Evolutionary conservation across 37 sponge, comb jelly and placozoan species (phyloP).

Genomic region (Diacarnus erythraeanus): DNA sequence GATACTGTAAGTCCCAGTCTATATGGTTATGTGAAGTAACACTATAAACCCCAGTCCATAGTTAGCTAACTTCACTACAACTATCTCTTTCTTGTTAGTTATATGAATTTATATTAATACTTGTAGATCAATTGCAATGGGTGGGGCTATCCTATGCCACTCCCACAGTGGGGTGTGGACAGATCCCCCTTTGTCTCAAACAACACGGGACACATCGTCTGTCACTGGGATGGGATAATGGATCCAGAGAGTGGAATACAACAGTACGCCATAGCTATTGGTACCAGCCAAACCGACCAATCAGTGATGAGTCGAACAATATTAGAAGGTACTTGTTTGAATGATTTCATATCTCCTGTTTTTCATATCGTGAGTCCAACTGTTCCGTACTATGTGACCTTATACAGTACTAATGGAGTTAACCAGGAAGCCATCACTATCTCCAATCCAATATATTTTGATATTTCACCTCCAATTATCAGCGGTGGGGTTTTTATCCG

Average conservation of each 20-base stretch:
- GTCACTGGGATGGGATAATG: constrained; percentile 44
- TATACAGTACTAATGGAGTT: constrained; percentile 53
- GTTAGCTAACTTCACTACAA: no score
- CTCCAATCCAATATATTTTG: constrained; percentile 23
- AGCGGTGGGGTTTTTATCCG: constrained; percentile 29
- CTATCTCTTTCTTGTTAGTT: no score
- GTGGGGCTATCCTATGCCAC: constrained; percentile 12
- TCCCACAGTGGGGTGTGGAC: neutral
- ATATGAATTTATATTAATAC: no score
- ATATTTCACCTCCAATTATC: constrained; percentile 31
- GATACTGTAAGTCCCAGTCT: no score
- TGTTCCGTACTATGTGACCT: constrained; percentile 29
- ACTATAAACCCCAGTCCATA: no score
- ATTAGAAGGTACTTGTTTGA: constrained; percentile 13
- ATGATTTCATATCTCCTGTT: constrained; percentile 22
- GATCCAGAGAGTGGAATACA: constrained; percentile 60
- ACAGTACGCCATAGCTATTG: constrained; percentile 54
- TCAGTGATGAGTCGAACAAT: constrained; percentile 19
- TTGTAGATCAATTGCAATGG: constrained; percentile 54
- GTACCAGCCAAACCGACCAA: constrained; percentile 38
- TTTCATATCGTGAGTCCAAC: constrained; percentile 9
- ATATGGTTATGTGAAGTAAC: no score
- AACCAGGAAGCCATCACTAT: constrained; percentile 30
- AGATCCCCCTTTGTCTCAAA: neutral
- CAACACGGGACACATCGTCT: constrained; percentile 23